Evolutionary conservation across 2,888 invertebrate species (phyloP), one percentile per base, ranked within the genome.

Genomic region (Zootermopsis nevadensis): DNA sequence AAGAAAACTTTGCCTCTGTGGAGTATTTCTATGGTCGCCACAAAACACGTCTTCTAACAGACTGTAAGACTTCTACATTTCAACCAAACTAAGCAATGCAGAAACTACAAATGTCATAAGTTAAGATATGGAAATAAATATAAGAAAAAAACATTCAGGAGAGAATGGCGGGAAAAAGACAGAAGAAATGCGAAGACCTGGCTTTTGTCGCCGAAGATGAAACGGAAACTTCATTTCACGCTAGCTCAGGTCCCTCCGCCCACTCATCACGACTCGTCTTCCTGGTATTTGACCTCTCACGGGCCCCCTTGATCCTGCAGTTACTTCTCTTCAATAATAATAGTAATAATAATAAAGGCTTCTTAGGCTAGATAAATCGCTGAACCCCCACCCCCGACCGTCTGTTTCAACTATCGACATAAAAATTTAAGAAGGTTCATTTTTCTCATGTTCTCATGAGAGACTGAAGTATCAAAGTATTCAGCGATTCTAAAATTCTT

Each of bases 131-230:
- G 24, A 60, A 60, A 60, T n/a, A 60, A 60, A 60, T 60, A 3
- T 4, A 60, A 60, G 60, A 27, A 27, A 60, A 15, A 53, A 60
- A 60, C n/a, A 24, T n/a, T 24, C 60, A 2, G 8, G 8, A n/a
- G 27, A n/a, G 60, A 60, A n/a, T 2, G 60, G 2, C 7, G 22
- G 55, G 22, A n/a, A 6, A 55, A 22, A 55, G 19, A 24, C 55
- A 22, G 55, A 55, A 55, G 55, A 69, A 12, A 69, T 4, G 69
- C 19, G 74, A 38, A 38, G 74, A n/a, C 74, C 38, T 74, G 74
- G 35, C 74, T 74, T 74, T 42, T 74, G 74, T 74, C 74, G 74
- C 74, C 33, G 74, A n/a, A 74, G 74, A 74, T 42, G 74, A 74
- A 33, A 24, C 74, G 74, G 74, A 74, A 74, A 74, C n/a, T 38